phyloP scores from a whole-genome alignment of 2,888 invertebrate species.

The Tuta absoluta region DNA sequence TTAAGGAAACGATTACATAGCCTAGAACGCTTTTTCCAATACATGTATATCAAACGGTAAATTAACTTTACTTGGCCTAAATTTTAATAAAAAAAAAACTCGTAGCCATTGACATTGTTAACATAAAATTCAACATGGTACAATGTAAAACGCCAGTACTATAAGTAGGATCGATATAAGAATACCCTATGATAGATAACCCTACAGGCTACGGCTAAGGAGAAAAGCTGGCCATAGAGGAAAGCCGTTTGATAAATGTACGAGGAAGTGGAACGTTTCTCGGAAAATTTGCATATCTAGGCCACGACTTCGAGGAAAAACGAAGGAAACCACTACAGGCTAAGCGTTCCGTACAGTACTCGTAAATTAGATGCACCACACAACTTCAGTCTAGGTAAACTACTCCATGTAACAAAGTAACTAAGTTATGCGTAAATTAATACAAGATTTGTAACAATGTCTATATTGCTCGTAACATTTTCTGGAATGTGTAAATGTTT shows the following conservation, averaged over 20 bases:
- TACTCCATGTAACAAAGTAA: conserved; percentile 6
- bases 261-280: conserved; percentile 48
- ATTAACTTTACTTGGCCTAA: no score
- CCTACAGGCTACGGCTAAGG: background rate
- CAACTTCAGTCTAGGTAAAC: background rate
- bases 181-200: background rate
- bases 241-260: conserved; percentile 36
- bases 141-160: background rate
- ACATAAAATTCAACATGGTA: no score
- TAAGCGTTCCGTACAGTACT: conserved; percentile 10
- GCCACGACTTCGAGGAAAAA: conserved; percentile 45
- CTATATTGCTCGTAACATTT: conserved; percentile 6
- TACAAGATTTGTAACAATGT: background rate
- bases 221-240: conserved; percentile 12
- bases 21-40: no score
- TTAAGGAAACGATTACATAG: no score
- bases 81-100: no score
- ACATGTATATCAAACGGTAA: no score
- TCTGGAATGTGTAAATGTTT: conserved; percentile 15
- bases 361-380: conserved; percentile 14
- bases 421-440: background rate
- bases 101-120: no score
- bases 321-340: conserved; percentile 30
- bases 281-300: conserved; percentile 60
- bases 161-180: background rate